A percentile compares a stretch with the other conserved stretches of the same genome.
Evolutionary conservation across 2,888 invertebrate species (phyloP).

Genomic region (Plebejus melissa): DNA sequence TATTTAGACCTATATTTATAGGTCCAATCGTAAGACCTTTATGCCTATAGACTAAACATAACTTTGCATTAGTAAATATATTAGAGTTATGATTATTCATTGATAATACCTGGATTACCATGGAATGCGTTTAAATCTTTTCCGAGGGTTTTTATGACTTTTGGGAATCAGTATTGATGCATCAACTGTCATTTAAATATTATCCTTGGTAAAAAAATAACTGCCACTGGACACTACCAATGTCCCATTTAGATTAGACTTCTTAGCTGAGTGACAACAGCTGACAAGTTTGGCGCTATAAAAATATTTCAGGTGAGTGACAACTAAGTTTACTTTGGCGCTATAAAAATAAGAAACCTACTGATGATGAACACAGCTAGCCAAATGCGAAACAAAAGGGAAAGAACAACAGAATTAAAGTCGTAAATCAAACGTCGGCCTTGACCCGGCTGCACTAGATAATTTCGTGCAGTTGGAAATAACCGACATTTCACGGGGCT

Average conservation of each 20-base stretch:
- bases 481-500: neutral
- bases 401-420: constrained; percentile 16
- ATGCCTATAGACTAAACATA: neutral
- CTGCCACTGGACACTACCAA: too few relatives aligned
- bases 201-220: too few relatives aligned
- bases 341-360: neutral
- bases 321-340: too few relatives aligned
- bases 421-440: constrained; percentile 23
- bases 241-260: too few relatives aligned
- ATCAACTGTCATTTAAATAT: too few relatives aligned
- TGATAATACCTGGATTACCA: neutral
- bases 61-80: neutral
- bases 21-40: neutral
- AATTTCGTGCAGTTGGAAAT: constrained; percentile 24
- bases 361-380: neutral
- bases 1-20: constrained; percentile 13
- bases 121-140: neutral
- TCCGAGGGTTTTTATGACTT: too few relatives aligned
- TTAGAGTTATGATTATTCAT: neutral
- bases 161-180: too few relatives aligned
- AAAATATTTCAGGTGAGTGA: neutral
- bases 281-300: too few relatives aligned
- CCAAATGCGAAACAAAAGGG: constrained; percentile 19
- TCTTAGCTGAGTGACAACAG: too few relatives aligned
- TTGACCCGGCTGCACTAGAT: constrained; percentile 23